Percentiles rank a stretch among this genome's conserved stretches.
Conservation (phyloP, 2,888 invertebrate genomes). For the Lasiommata megera region DNA sequence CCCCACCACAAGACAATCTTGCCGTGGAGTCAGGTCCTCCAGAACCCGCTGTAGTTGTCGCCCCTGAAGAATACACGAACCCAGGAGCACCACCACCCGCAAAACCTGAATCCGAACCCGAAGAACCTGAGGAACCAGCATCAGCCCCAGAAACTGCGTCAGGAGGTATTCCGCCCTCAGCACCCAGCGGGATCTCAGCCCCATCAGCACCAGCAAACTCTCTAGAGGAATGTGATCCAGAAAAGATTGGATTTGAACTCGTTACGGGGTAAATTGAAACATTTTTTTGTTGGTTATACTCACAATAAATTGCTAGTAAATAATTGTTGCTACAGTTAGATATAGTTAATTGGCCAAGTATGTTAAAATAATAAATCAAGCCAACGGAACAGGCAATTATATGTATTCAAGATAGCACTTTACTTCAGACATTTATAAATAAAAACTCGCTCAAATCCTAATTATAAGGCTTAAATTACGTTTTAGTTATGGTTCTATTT, state of each 20-base stretch:
- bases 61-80: conserved; percentile 69
- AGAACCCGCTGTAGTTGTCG: conserved; percentile 68
- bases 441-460: not conserved
- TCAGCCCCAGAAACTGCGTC: conserved; percentile 71
- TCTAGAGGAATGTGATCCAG: conserved; percentile 90
- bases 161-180: conserved; percentile 71
- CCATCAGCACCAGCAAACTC: conserved; percentile 80
- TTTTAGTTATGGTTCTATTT: not conserved
- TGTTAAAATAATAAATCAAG: not conserved
- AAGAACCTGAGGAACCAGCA: conserved; percentile 40
- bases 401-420: not conserved
- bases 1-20: conserved; percentile 74
- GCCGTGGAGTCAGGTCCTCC: conserved; percentile 71
- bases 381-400: not conserved
- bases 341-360: not conserved
- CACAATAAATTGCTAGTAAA: not conserved
- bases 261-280: conserved; percentile 86
- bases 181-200: conserved; percentile 72
- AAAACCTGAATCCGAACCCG: conserved; percentile 35
- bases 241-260: conserved; percentile 95
- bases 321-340: not conserved
- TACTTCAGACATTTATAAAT: not conserved
- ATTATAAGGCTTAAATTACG: not conserved
- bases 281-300: no score
- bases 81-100: conserved; percentile 62